These are phyloP conservation scores for Dugesia japonica DNA, from an alignment of 2,888 invertebrate species.

Conservation along the genomic window DNA sequence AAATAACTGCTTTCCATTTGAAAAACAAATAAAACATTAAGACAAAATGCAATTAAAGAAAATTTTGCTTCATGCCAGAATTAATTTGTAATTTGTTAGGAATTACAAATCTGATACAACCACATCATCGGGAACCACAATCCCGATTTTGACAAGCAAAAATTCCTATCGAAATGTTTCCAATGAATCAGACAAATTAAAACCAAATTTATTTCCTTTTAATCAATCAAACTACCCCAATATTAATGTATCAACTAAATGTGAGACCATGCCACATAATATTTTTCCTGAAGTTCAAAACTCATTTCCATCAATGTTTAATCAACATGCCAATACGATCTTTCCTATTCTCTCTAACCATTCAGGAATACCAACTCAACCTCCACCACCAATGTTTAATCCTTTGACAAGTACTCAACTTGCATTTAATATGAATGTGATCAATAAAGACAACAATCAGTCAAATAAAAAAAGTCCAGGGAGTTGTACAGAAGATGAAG, in stretches of 20 bases:
- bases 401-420: background rate
- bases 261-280: background rate
- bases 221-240: background rate
- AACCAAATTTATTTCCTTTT: background rate
- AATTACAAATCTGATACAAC: conserved; percentile 9
- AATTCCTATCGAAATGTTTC: background rate
- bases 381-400: background rate
- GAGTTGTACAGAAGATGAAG: background rate
- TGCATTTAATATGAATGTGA: background rate
- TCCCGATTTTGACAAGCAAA: background rate
- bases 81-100: background rate
- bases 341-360: background rate
- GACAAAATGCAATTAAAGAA: too few relatives aligned
- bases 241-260: background rate
- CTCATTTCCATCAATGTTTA: background rate
- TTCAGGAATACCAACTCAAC: conserved; percentile 7
- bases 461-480: background rate
- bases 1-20: too few relatives aligned
- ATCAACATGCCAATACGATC: background rate
- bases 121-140: background rate
- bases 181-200: background rate
- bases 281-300: conserved; percentile 3
- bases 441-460: conserved; percentile 6
- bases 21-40: too few relatives aligned
- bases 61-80: too few relatives aligned